Conservation (phyloP, 2,113 vertebrate genomes). For the Athene cunicularia region DNA sequence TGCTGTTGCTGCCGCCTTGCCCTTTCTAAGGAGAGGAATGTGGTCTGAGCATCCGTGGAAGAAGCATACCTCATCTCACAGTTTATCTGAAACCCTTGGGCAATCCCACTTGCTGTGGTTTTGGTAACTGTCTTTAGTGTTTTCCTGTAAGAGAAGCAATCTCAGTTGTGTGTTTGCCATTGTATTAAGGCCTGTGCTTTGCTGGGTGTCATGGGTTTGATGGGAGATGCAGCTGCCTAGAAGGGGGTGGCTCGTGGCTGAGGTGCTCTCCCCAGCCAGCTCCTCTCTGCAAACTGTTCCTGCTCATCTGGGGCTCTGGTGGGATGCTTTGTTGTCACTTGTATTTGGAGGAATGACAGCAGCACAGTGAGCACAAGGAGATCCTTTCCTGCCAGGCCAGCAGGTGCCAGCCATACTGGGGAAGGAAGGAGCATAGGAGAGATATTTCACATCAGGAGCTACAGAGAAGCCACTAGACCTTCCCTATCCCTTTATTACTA, state of each 20-base stretch:
- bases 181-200: accelerated
- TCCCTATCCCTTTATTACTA: background rate
- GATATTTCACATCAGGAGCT: background rate
- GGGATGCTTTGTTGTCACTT: background rate
- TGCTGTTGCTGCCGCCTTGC: background rate
- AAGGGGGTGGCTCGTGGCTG: background rate
- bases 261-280: background rate
- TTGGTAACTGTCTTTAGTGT: background rate
- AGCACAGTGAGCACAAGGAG: background rate
- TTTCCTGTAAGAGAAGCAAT: background rate
- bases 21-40: background rate
- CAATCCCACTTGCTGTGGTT: background rate
- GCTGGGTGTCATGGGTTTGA: background rate
- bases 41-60: background rate
- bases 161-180: background rate
- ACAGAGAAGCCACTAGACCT: background rate
- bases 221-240: background rate
- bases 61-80: background rate
- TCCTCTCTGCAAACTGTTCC: background rate
- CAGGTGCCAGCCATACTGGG: background rate
- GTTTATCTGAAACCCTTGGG: background rate
- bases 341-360: background rate
- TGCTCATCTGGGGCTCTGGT: background rate
- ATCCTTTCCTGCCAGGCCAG: background rate
- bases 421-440: background rate